Percentiles rank a stretch among this genome's conserved stretches.
phyloP scores from a whole-genome alignment of 1,140 invertebrate species.

The Cydia splendana region DNA sequence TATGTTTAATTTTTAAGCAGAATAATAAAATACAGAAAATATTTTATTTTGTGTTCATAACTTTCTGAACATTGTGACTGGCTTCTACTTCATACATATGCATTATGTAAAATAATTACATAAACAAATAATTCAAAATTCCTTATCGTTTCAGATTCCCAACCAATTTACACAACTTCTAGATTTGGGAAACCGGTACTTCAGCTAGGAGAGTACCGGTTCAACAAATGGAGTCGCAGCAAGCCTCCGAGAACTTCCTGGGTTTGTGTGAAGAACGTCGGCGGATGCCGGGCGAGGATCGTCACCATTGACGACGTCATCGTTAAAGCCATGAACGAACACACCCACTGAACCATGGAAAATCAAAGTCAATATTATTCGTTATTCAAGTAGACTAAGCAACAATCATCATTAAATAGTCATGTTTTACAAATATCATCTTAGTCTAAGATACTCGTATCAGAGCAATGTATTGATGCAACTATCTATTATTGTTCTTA shows the following conservation, averaged over 20 bases:
- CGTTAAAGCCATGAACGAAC: slow-evolving; percentile 28
- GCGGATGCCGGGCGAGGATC: slow-evolving; percentile 18
- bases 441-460: too few relatives aligned
- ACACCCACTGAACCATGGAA: slow-evolving; percentile 16
- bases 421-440: too few relatives aligned
- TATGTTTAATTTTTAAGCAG: not conserved
- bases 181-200: not conserved
- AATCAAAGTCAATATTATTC: not conserved
- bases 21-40: not conserved
- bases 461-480: too few relatives aligned
- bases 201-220: slow-evolving; percentile 15
- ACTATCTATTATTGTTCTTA: too few relatives aligned
- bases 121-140: not conserved
- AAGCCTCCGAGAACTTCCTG: slow-evolving; percentile 20
- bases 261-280: slow-evolving; percentile 34
- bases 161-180: not conserved
- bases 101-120: not conserved
- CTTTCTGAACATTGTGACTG: not conserved
- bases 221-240: slow-evolving; percentile 1
- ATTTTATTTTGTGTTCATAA: not conserved
- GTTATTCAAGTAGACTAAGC: too few relatives aligned
- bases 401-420: too few relatives aligned
- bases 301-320: slow-evolving; percentile 33
- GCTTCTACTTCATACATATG: not conserved
- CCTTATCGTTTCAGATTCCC: not conserved